Conservation (phyloP, 2,888 invertebrate genomes). For the Tryphoninae sp. region DNA sequence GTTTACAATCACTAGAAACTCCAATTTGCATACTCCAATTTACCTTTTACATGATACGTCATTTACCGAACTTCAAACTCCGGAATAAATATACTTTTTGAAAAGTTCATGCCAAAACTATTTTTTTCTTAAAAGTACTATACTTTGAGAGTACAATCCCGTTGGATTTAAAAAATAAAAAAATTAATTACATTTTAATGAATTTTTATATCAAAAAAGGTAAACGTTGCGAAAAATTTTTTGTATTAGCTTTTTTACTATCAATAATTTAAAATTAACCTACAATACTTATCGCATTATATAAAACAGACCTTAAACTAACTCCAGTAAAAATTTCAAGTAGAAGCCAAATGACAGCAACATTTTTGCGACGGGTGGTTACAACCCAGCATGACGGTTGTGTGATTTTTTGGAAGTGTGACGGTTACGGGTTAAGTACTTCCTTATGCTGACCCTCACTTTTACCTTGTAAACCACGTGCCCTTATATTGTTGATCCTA, state of each 20-base stretch:
- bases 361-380: conserved; percentile 8
- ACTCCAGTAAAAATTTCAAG: conserved; percentile 17
- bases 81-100: conserved; percentile 10
- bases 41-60: background rate
- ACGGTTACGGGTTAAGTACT: conserved; percentile 19
- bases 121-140: conserved; percentile 24
- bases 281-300: conserved; percentile 9
- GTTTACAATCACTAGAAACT: conserved; percentile 2
- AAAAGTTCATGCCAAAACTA: conserved; percentile 25
- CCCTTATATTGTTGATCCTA: too few relatives aligned
- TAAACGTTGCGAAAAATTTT: background rate
- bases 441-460: too few relatives aligned
- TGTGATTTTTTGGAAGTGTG: background rate
- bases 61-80: conserved; percentile 3
- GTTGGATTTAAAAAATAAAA: conserved; percentile 12
- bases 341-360: conserved; percentile 17
- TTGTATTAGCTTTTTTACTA: conserved; percentile 3
- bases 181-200: conserved; percentile 7
- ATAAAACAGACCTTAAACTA: conserved; percentile 15
- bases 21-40: background rate
- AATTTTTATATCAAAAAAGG: conserved; percentile 12
- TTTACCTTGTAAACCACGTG: too few relatives aligned
- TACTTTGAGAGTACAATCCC: conserved; percentile 13
- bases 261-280: conserved; percentile 14
- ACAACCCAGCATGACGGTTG: background rate